phyloP scores from a whole-genome alignment of 2,888 invertebrate species.

The Ptilodon capucinus region DNA sequence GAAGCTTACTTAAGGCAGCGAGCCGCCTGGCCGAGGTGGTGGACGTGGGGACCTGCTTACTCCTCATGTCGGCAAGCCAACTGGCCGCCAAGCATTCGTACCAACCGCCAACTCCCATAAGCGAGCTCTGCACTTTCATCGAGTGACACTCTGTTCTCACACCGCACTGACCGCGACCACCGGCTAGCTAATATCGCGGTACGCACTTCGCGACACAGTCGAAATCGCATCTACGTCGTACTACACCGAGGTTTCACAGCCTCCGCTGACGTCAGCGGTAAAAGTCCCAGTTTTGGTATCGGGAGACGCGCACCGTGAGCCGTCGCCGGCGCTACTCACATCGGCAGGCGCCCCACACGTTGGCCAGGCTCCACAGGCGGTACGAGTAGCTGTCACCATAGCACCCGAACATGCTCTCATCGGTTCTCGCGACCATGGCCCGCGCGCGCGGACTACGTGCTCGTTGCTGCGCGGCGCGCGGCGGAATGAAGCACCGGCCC shows the following conservation, averaged over 20 bases:
- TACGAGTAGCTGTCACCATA: conserved; percentile 89
- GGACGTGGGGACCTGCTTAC: conserved; percentile 80
- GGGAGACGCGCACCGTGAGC: conserved; percentile 35
- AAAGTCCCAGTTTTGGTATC: conserved; percentile 43
- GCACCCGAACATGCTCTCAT: conserved; percentile 89
- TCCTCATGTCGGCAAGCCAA: conserved; percentile 80
- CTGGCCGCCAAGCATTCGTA: conserved; percentile 77
- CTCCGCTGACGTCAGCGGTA: conserved; percentile 62
- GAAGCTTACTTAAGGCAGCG: conserved; percentile 80
- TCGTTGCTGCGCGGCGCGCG: conserved; percentile 73
- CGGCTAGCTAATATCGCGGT: conserved; percentile 36
- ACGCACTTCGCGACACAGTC: conserved; percentile 51
- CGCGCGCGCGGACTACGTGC: conserved; percentile 80
- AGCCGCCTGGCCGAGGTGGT: conserved; percentile 81
- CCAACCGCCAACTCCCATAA: conserved; percentile 80
- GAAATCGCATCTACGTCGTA: conserved; percentile 53
- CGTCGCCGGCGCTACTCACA: conserved; percentile 83
- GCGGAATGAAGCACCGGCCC: conserved; percentile 69
- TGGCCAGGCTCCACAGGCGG: conserved; percentile 89
- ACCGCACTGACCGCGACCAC: conserved; percentile 52
- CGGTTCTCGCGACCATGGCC: conserved; percentile 92
- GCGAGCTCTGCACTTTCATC: conserved; percentile 79
- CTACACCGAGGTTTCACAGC: conserved; percentile 61
- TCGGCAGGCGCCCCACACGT: conserved; percentile 89
- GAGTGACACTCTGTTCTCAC: conserved; percentile 65